Evolutionary conservation across 2,888 invertebrate genomes (phyloP).

Genomic region (Dryobotodes eremita): DNA sequence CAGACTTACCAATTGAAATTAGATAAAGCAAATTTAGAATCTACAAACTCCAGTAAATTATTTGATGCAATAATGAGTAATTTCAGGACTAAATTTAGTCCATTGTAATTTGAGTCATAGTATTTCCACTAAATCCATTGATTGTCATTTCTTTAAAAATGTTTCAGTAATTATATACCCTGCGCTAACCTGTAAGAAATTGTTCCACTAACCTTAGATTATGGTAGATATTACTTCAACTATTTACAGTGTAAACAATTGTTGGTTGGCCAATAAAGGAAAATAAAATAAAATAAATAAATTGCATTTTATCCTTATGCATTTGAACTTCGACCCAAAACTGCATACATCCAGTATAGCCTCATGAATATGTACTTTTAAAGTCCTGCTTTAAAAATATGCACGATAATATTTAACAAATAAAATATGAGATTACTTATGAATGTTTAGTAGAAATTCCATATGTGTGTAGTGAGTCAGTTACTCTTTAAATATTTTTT

Average conservation of each 20-base stretch:
- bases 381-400: background rate
- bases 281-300: too few species aligned
- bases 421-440: background rate
- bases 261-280: too few species aligned
- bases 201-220: too few species aligned
- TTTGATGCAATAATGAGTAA: background rate
- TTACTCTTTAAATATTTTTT: background rate
- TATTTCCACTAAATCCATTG: background rate
- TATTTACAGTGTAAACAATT: too few species aligned
- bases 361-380: background rate
- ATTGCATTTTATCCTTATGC: conserved; percentile 1
- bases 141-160: conserved; percentile 2
- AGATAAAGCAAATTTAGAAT: background rate
- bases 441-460: background rate
- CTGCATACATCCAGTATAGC: background rate
- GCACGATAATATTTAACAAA: background rate
- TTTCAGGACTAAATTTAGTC: background rate
- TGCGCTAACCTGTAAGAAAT: too few species aligned
- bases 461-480: background rate
- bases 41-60: background rate
- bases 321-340: background rate
- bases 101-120: background rate
- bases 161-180: background rate
- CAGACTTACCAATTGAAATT: background rate
- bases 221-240: too few species aligned